These are phyloP conservation scores for Cyclophora albipunctata DNA, from an alignment of 2,888 invertebrate species.

Conservation along the genomic window DNA sequence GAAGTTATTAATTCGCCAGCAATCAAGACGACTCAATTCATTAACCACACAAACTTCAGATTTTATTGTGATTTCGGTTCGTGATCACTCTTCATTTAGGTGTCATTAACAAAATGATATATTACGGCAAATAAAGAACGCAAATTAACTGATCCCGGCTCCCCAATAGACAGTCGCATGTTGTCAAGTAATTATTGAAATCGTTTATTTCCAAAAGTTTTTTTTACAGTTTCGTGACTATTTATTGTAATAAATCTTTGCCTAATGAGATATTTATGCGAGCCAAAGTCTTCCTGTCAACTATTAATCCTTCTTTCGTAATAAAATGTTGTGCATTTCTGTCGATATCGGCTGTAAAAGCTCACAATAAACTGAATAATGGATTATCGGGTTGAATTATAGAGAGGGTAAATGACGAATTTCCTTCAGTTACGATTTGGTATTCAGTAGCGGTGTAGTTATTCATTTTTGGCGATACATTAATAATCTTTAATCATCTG, in stretches of 20 bases:
- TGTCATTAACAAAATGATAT: conserved; percentile 71
- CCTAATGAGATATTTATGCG: conserved; percentile 74
- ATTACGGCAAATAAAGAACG: conserved; percentile 59
- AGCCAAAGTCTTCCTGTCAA: conserved; percentile 53
- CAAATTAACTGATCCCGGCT: conserved; percentile 49
- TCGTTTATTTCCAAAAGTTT: conserved; percentile 53
- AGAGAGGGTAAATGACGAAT: neutral
- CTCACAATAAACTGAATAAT: conserved; percentile 1
- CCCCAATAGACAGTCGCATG: conserved; percentile 73
- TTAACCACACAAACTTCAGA: too few species aligned
- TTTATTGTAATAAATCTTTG: conserved; percentile 64
- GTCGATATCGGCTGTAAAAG: conserved; percentile 36
- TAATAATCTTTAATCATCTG: neutral
- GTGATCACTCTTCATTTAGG: conserved; percentile 63
- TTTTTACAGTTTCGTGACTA: conserved; percentile 69
- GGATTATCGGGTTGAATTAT: neutral
- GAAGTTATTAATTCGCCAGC: too few species aligned
- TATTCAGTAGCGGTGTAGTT: neutral
- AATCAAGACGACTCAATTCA: too few species aligned
- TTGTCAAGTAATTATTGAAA: conserved; percentile 71
- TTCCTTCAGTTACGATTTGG: neutral
- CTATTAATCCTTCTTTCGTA: conserved; percentile 63
- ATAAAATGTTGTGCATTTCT: conserved; percentile 43
- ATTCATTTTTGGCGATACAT: neutral
- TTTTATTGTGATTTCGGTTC: conserved; percentile 32